Evolutionary conservation across 2,888 invertebrate genomes (phyloP), one percentile per base, ranked within the genome.

Genomic region (Aphidius colemani): DNA sequence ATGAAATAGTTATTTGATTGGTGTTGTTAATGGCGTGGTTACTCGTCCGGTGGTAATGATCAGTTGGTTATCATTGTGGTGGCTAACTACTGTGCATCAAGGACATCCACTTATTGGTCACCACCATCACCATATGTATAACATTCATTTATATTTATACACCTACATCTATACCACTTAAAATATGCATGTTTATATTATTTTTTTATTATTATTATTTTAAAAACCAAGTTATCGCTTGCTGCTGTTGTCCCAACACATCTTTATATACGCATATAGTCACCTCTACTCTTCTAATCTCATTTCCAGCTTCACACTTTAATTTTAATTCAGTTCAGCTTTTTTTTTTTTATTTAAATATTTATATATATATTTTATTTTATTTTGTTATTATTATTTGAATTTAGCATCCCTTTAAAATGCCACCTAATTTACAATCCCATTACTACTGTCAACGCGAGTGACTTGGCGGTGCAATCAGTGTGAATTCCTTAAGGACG

Each of bases 21-120:
- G 69, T 72, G 72, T 66, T 71, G 71, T 64, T 61, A 68, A 67
- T 59, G 58, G 61, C 67, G 67, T 49, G 59, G 58, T 66, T 65
- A 46, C 40, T 39, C 53, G 57, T 53, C 46, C 30, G 18, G 46
- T 64, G 57, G 57, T 64, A 56, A 60, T 55, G 60, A 64, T 64
- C 59, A 50, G 46, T 46, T 57, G 51, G 60, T 68, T 65, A 70
- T 69, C 70, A 64, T 64, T 66, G 72, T 72, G 70, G 67, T 71
- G 68, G 75, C 74, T 75, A 75, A 76, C 77, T 76, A 74, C 74
- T 72, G 69, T 68, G 73, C 66, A 71, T 70, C 78, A 78, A 78
- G 78, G 78, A 75, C 75, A 78, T 72, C 78, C 69, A 74, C 75
- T 75, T 64, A 64, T 59, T 51, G 63, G 66, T 53, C 63, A 58